These are phyloP conservation scores for Apogon hyalosoma DNA, from an alignment of 2,797 vertebrate genomes.

Conservation along the genomic window DNA sequence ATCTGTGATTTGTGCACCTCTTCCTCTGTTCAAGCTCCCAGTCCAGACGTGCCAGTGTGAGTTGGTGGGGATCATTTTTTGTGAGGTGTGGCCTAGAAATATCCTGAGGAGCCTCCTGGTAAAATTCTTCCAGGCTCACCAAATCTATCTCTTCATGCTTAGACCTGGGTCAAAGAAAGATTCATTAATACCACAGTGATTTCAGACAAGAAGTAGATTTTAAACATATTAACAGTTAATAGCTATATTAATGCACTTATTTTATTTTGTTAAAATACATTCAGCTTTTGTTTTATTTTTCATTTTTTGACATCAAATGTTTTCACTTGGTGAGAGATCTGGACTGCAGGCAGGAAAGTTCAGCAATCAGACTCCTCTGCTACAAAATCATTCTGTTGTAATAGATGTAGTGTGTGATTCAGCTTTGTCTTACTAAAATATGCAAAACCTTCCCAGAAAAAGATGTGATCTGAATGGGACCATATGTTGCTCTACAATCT, in stretches of 20 bases:
- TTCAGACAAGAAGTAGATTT: background rate
- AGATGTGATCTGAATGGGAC: no score
- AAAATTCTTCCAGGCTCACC: slow-evolving; percentile 94
- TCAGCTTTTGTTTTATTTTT: background rate
- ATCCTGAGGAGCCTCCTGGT: slow-evolving; percentile 89
- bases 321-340: no score
- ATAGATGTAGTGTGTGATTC: no score
- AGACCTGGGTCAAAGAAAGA: slow-evolving; percentile 83
- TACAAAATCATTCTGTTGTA: no score
- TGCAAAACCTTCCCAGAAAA: no score
- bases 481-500: no score
- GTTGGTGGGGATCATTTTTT: slow-evolving; percentile 91
- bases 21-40: slow-evolving; percentile 99
- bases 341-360: no score
- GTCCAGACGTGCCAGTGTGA: slow-evolving; percentile 94
- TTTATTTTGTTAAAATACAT: no score
- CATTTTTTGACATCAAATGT: no score
- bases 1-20: slow-evolving; percentile 81
- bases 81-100: slow-evolving; percentile 92
- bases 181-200: background rate
- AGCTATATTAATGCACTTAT: no score
- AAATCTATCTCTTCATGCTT: slow-evolving; percentile 98
- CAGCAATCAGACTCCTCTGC: no score
- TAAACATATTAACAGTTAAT: background rate
- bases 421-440: no score